Evolutionary conservation across 2,888 invertebrate genomes (phyloP).

Genomic region (Aspidiotus destructor): DNA sequence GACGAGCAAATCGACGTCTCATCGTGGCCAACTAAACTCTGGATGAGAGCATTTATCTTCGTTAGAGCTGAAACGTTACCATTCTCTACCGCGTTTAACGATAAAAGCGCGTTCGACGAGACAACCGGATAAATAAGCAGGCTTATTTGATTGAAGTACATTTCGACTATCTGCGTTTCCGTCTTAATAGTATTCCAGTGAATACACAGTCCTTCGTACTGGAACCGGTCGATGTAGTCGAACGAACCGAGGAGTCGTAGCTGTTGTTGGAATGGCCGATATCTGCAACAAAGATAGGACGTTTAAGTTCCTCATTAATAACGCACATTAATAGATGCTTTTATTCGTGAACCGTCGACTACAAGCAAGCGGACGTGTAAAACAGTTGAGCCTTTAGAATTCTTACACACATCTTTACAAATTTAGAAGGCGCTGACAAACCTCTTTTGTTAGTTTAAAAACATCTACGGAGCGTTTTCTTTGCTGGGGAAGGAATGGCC

Average conservation of each 20-base stretch:
- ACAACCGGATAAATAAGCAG: conserved; percentile 26
- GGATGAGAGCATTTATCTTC: conserved; percentile 28
- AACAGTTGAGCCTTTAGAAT: too few relatives aligned
- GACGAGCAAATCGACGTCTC: background rate
- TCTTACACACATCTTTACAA: too few relatives aligned
- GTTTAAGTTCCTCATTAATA: too few relatives aligned
- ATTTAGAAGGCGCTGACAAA: too few relatives aligned
- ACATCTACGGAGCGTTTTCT: too few relatives aligned
- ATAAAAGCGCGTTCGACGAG: conserved; percentile 15
- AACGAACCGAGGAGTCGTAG: conserved; percentile 17
- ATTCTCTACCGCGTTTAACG: conserved; percentile 10
- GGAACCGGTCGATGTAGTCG: conserved; percentile 28
- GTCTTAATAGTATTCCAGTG: conserved; percentile 24
- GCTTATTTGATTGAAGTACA: conserved; percentile 28
- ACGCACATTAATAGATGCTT: too few relatives aligned
- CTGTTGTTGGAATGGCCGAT: conserved; percentile 23
- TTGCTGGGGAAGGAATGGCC: too few relatives aligned
- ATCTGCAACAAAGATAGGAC: conserved; percentile 3
- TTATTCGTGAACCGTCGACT: too few relatives aligned
- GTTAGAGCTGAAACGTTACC: conserved; percentile 19
- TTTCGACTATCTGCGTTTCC: conserved; percentile 28
- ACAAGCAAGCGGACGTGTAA: too few relatives aligned
- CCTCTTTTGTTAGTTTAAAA: too few relatives aligned
- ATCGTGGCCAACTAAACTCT: conserved; percentile 10
- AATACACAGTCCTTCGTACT: conserved; percentile 21